phyloP scores from a whole-genome alignment of 1,140 invertebrate species.

The Aphis gossypii region DNA sequence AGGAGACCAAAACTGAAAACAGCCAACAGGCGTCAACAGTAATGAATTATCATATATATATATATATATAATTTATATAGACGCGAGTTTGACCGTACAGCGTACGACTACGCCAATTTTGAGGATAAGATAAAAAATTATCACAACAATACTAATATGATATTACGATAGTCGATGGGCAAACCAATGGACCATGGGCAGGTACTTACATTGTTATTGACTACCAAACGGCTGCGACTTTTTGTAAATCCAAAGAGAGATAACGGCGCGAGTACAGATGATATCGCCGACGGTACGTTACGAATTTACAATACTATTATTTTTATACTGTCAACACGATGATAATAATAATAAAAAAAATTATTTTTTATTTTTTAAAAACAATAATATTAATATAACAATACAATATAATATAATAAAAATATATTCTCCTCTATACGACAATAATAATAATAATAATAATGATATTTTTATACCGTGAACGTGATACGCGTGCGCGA shows the following conservation, averaged over 20 bases:
- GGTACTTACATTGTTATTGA: not conserved
- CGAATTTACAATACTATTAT: not conserved
- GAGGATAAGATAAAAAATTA: not conserved
- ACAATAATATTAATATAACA: not conserved
- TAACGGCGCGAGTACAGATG: not conserved
- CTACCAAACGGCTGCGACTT: not conserved
- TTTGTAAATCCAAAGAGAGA: not conserved
- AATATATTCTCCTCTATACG: too few relatives aligned
- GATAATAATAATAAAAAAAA: not conserved
- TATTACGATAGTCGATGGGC: not conserved
- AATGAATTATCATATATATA: not conserved
- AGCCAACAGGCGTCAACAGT: not conserved
- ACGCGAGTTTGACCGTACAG: not conserved
- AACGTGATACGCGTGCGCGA: slow-evolving; percentile 4
- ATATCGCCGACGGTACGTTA: not conserved
- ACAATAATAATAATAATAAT: not conserved
- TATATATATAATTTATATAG: too few relatives aligned
- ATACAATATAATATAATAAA: not conserved
- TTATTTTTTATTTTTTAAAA: not conserved
- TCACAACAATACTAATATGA: not conserved
- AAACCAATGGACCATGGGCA: not conserved
- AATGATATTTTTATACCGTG: not conserved
- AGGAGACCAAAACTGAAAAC: not conserved
- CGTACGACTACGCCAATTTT: not conserved
- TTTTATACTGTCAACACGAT: not conserved